Percentiles rank a stretch among this genome's conserved stretches.
These are phyloP conservation scores for Zaprionus taronus DNA, from an alignment of 1,140 invertebrate genomes.

Conservation along the genomic window DNA sequence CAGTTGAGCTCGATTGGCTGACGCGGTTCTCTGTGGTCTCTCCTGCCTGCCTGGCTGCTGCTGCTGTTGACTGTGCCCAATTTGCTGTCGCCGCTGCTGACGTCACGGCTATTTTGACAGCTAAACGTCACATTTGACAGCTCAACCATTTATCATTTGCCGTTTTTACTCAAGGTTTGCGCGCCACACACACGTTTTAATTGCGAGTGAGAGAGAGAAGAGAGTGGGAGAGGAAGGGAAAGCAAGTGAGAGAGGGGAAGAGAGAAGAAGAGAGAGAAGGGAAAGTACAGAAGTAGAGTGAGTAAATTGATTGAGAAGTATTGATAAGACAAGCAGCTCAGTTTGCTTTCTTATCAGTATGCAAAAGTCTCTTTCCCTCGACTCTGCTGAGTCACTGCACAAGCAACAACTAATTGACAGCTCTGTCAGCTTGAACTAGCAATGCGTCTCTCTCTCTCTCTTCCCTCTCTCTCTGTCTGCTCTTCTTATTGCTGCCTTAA, in stretches of 20 bases:
- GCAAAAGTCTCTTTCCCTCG: neutral
- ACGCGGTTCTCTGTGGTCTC: neutral
- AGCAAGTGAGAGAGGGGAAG: neutral
- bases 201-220: constrained; percentile 27
- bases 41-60: neutral
- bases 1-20: constrained; percentile 4
- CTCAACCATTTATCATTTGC: constrained; percentile 69
- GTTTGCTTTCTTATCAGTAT: neutral
- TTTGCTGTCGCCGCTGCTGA: constrained; percentile 25
- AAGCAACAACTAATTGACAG: constrained; percentile 43
- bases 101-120: constrained; percentile 74
- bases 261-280: too few relatives aligned
- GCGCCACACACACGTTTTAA: constrained; percentile 40
- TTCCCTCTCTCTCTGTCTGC: neutral
- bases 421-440: constrained; percentile 18
- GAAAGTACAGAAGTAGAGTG: neutral
- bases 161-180: neutral
- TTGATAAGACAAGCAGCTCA: neutral
- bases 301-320: neutral
- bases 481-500: neutral
- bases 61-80: constrained; percentile 11
- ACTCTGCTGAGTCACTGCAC: constrained; percentile 31
- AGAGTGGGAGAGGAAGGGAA: neutral
- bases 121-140: constrained; percentile 76
- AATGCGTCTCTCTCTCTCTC: neutral